Base-by-base conservation (phyloP, 2,888 invertebrate genomes). In the Campoplex capitator region DNA sequence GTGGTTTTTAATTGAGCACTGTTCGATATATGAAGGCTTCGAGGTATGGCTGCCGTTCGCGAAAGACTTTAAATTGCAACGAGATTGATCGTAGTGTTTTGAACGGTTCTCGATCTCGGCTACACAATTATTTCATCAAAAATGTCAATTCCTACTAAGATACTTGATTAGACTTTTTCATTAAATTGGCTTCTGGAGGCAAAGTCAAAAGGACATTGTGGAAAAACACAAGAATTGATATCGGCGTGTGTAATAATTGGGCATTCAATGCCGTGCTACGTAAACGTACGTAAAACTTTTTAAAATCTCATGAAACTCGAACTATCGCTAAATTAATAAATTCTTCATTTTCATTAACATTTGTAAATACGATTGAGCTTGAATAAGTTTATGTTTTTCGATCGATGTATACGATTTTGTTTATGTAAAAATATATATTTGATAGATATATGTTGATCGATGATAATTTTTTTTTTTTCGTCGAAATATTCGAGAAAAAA, bases 361-460 rank as follows among this genome's bases (percentile, higher is more conserved):
- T 62, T 62, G 62, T 62, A 62, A 62, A 62, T 62, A 62, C 6
- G 16, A 32, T 7, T 16, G 32, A 62, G 13, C 28, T 58, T 3
- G 28, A 58, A 62, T 32, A 32, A 62, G 16, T 16, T 62, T 32
- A 16, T 13, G 13, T 32, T 45, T 62, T 62, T 2, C 32, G 7
- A 6, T 16, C 16, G 16, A 32, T 62, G 62, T 62, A 62, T 32
- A 32, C 62, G 62, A 32, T 58, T 28, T 62, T 28, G 32, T 62
- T 32, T 32, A 32, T 62, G 32, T 16, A 62, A 62, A 58, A 62
- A 62, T 62, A 62, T 62, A 62, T 62, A 62, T 62, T 62, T 62
- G 62, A 62, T 62, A 62, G 28, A 4, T 11, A 58, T 9, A 13
- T 58, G 11, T 58, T 13, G 28, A 58, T 58, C 4, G 3, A 48